phyloP scores from a whole-genome alignment of 2,113 vertebrate species.

The Clarias gariepinus region DNA sequence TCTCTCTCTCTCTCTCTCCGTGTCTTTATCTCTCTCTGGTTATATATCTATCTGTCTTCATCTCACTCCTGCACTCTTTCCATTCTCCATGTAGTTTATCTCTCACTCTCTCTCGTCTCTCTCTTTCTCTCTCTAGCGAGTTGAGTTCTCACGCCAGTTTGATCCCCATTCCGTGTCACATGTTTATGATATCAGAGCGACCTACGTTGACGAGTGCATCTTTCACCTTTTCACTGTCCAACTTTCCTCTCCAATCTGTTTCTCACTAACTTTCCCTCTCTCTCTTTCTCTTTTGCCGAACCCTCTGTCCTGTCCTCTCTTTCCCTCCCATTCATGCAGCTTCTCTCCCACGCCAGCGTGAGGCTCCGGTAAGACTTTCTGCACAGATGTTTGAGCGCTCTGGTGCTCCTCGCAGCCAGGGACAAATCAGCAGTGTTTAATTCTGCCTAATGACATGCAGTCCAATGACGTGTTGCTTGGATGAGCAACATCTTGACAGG shows the following conservation, averaged over 20 bases:
- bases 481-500: constrained; percentile 36
- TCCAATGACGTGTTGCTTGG: constrained; percentile 38
- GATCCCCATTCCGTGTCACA: constrained; percentile 20
- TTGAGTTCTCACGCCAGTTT: constrained; percentile 34
- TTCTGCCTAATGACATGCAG: constrained; percentile 43
- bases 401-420: constrained; percentile 30
- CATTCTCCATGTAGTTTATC: background rate
- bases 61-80: constrained; percentile 8
- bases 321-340: constrained; percentile 6
- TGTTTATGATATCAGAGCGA: constrained; percentile 22
- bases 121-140: constrained; percentile 4
- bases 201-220: background rate
- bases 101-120: background rate
- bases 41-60: background rate
- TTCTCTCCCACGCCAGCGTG: constrained; percentile 40
- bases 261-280: constrained; percentile 36
- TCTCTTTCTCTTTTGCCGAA: constrained; percentile 5
- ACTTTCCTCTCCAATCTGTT: constrained; percentile 36
- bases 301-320: constrained; percentile 11
- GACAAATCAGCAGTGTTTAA: constrained; percentile 52
- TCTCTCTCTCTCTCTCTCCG: background rate
- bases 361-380: constrained; percentile 37
- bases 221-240: background rate
- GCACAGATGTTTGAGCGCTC: constrained; percentile 38
- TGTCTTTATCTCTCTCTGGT: background rate